phyloP scores from a whole-genome alignment of 2,113 vertebrate species.

The Hippocampus zosterae region DNA sequence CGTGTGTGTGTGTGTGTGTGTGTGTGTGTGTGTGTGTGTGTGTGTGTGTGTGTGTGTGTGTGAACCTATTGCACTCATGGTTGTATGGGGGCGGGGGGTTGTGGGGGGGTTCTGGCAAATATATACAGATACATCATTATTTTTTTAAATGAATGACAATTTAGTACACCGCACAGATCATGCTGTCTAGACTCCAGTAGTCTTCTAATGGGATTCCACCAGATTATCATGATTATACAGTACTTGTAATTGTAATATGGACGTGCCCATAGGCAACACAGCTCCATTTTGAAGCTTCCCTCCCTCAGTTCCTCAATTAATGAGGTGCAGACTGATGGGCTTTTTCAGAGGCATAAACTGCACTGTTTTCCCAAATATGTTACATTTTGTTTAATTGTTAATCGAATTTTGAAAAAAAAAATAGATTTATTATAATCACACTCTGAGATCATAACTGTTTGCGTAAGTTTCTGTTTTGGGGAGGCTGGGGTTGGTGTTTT shows the following conservation, averaged over 20 bases:
- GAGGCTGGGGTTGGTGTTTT: no score
- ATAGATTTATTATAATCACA: no score
- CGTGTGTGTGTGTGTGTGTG: not conserved
- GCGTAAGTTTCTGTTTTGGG: no score
- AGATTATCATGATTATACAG: constrained; percentile 74
- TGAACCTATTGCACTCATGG: constrained; percentile 15
- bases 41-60: no score
- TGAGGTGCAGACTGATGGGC: not conserved
- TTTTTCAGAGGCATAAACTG: not conserved
- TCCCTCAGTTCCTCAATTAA: constrained; percentile 21
- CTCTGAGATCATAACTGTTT: no score
- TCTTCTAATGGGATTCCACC: constrained; percentile 79
- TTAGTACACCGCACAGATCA: constrained; percentile 61
- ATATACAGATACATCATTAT: no score
- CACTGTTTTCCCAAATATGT: not conserved
- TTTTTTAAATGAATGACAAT: constrained; percentile 21
- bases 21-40: no score
- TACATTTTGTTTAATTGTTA: not conserved
- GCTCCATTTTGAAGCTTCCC: constrained; percentile 28
- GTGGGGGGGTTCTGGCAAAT: constrained; percentile 1
- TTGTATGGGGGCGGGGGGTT: constrained; percentile 11
- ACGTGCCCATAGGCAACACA: constrained; percentile 17
- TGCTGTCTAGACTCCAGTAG: constrained; percentile 73
- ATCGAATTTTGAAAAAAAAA: no score
- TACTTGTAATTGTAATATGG: constrained; percentile 55